Evolutionary conservation across 2,888 invertebrate species (phyloP).

Genomic region (Aplocera efformata): DNA sequence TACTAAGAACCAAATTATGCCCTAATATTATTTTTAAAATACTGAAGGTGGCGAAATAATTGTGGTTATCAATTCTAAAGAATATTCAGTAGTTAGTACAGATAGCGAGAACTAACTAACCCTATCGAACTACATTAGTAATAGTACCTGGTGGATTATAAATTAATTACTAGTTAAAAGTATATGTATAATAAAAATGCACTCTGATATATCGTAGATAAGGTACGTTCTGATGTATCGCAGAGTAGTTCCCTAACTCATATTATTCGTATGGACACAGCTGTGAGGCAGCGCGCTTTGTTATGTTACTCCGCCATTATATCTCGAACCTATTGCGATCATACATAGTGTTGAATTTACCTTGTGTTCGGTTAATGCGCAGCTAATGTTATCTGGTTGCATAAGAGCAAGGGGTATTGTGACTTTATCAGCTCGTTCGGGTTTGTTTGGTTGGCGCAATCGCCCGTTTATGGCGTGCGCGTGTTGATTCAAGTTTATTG

Average conservation of each 20-base stretch:
- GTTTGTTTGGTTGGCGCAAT: conserved; percentile 46
- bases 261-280: conserved; percentile 67
- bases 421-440: conserved; percentile 54
- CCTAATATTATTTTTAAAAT: neutral
- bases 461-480: conserved; percentile 23
- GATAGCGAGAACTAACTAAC: too few species aligned
- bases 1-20: too few species aligned
- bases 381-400: conserved; percentile 63
- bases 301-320: conserved; percentile 14
- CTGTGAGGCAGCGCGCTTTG: conserved; percentile 44
- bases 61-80: too few species aligned
- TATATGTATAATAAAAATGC: conserved; percentile 35
- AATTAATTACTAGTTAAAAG: too few species aligned
- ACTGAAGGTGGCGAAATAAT: too few species aligned
- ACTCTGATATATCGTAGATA: conserved; percentile 34
- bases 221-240: conserved; percentile 35
- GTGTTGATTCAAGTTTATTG: conserved; percentile 13
- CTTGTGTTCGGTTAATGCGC: conserved; percentile 44
- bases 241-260: conserved; percentile 33
- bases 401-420: conserved; percentile 65
- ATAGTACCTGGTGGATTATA: too few species aligned
- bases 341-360: conserved; percentile 35
- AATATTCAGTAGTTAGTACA: too few species aligned
- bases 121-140: too few species aligned
- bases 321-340: conserved; percentile 35